Base-by-base conservation (phyloP, 2,888 invertebrate genomes). In the Cremastinae sp. region DNA sequence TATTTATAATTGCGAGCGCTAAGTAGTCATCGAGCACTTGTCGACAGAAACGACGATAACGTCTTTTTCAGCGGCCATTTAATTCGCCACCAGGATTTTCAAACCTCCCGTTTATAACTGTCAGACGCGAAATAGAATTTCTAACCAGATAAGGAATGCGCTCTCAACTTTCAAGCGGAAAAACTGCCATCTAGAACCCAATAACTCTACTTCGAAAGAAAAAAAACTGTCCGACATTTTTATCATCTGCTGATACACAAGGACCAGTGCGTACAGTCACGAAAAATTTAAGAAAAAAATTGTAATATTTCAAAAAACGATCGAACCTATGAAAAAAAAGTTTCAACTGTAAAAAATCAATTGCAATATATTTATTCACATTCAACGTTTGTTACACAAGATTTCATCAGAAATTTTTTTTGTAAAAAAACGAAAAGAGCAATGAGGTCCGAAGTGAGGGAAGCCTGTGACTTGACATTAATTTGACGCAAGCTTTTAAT, bases 91-190 rank as follows among this genome's bases (percentile, higher is more conserved):
- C 56, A 82, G 76, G 79, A 85, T 85, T 87, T 87, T 87, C 85
- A 85, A 87, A 87, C 81, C 80, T 76, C 78, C 79, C 75, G 71
- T 71, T 80, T 83, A 64, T 83, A 86, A 87, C 87, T 85, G 85
- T 86, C 83, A 85, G 84, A 80, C 75, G 62, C 64, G 71, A 65
- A 65, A 16, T 68, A 66, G 79, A 10, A 16, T 45, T 28, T 22
- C 16, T 47, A 28, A 18, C 47, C 43, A 20, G 37, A 61, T 16
- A 47, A 47, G 47, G 47, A 45, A 10, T 61, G 35, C 4, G 8
- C 28, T 35, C n/a, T 7, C 7, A 10, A 39, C 16, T 16, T 10
- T 35, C 20, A 1, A 9, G 51, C 9, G 9, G 20, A 2, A 28
- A 28, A 28, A 2, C 28, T 28, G 28, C 28, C 28, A 28, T 28